Conservation (phyloP, 2,113 vertebrate species). For the Campylomormyrus tamandua region DNA sequence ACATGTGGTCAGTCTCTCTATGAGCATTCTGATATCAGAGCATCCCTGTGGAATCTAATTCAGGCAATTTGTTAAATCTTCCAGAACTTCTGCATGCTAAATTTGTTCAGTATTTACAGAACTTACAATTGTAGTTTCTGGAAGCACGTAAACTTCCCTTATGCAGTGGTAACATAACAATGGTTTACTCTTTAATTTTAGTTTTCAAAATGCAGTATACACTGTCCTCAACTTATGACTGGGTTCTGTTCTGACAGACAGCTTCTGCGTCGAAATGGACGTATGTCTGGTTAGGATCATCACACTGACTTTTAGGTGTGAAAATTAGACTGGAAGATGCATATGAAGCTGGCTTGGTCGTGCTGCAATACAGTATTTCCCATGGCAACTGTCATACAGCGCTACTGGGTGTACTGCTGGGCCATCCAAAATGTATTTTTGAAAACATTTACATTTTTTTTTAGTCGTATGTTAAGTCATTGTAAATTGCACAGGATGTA, state of each 20-base stretch:
- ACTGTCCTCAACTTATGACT: not conserved
- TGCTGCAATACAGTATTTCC: not conserved
- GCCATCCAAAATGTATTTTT: not conserved
- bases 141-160: not conserved
- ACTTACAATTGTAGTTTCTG: not conserved
- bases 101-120: not conserved
- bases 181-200: not conserved
- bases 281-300: not conserved
- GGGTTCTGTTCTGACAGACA: not conserved
- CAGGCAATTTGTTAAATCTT: not conserved
- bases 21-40: not conserved
- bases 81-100: not conserved
- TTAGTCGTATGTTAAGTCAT: not conserved
- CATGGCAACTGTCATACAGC: not conserved
- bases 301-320: not conserved
- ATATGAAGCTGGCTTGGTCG: not conserved
- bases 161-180: not conserved
- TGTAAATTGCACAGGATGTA: not conserved
- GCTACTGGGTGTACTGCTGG: not conserved
- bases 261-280: not conserved
- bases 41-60: not conserved
- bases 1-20: not conserved
- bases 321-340: not conserved
- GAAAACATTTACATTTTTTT: not conserved
- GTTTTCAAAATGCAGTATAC: not conserved